Evolutionary conservation across 2,888 invertebrate species (phyloP).

Genomic region (Andricus quercusramuli): DNA sequence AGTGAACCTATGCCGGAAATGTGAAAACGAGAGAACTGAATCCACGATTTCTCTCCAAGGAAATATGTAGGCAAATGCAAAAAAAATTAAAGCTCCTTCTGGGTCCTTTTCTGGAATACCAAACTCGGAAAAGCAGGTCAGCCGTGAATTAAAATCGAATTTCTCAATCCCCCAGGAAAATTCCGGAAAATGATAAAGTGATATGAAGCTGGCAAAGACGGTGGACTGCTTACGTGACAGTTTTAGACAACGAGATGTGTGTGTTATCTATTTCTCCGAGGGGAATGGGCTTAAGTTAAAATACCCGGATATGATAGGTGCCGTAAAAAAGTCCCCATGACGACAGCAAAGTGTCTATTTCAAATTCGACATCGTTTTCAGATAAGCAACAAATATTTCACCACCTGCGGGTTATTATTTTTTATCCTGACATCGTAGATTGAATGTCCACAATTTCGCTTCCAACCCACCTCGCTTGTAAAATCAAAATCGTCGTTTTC

Average conservation of each 20-base stretch:
- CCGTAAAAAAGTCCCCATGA: slow-evolving; percentile 24
- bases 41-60: slow-evolving; percentile 26
- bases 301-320: slow-evolving; percentile 36
- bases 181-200: slow-evolving; percentile 41
- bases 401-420: slow-evolving; percentile 9
- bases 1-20: background rate
- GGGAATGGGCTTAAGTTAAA: slow-evolving; percentile 22
- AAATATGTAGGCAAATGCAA: background rate
- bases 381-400: slow-evolving; percentile 10
- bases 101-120: slow-evolving; percentile 32
- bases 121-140: slow-evolving; percentile 36
- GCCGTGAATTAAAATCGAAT: slow-evolving; percentile 37
- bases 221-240: slow-evolving; percentile 39
- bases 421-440: slow-evolving; percentile 16
- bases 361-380: slow-evolving; percentile 14
- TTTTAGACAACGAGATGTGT: slow-evolving; percentile 39
- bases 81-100: slow-evolving; percentile 22
- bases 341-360: slow-evolving; percentile 32
- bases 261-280: slow-evolving; percentile 23
- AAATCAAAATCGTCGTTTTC: slow-evolving; percentile 15
- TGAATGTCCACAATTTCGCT: slow-evolving; percentile 5
- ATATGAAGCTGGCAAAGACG: slow-evolving; percentile 33
- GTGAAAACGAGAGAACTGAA: slow-evolving; percentile 11
- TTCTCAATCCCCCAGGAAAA: slow-evolving; percentile 38
- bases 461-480: background rate